Evolutionary conservation across 2,797 vertebrate genomes (phyloP).

Genomic region (Cygnus olor): DNA sequence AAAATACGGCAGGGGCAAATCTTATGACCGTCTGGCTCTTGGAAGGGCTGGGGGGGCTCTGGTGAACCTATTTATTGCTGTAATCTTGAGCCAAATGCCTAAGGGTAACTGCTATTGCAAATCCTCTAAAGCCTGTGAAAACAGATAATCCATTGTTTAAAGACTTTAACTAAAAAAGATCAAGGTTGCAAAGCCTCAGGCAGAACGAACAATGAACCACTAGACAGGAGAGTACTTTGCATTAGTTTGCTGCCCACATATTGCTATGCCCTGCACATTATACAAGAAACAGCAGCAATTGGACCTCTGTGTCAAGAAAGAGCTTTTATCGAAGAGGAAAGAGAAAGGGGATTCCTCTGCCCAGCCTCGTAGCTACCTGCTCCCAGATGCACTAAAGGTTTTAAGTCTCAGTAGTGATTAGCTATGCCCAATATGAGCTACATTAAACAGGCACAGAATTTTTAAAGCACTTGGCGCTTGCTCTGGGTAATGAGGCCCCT

Average conservation of each 20-base stretch:
- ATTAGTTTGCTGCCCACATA: constrained; percentile 29
- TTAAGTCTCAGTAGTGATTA: background rate
- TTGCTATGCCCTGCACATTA: background rate
- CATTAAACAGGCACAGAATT: background rate
- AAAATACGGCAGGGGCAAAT: background rate
- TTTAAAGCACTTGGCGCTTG: constrained; percentile 11
- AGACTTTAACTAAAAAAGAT: constrained; percentile 63
- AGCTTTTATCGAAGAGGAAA: background rate
- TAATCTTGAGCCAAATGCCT: constrained; percentile 62
- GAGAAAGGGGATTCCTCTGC: background rate
- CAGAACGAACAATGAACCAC: constrained; percentile 44
- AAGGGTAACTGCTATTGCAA: constrained; percentile 59
- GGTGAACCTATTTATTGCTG: constrained; percentile 41
- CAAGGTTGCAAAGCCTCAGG: constrained; percentile 50
- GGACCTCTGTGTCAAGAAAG: background rate
- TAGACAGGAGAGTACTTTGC: constrained; percentile 28
- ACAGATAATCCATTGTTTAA: constrained; percentile 69
- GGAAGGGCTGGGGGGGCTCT: constrained; percentile 16
- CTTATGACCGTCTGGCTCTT: constrained; percentile 8
- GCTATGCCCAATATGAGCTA: background rate
- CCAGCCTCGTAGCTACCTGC: background rate
- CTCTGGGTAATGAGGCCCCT: background rate
- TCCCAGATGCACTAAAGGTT: background rate
- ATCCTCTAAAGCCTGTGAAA: constrained; percentile 59
- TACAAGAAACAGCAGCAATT: background rate